Evolutionary conservation across 2,113 vertebrate species (phyloP), one percentile per base, ranked within the genome.

Genomic region (Corvus moneduloides): DNA sequence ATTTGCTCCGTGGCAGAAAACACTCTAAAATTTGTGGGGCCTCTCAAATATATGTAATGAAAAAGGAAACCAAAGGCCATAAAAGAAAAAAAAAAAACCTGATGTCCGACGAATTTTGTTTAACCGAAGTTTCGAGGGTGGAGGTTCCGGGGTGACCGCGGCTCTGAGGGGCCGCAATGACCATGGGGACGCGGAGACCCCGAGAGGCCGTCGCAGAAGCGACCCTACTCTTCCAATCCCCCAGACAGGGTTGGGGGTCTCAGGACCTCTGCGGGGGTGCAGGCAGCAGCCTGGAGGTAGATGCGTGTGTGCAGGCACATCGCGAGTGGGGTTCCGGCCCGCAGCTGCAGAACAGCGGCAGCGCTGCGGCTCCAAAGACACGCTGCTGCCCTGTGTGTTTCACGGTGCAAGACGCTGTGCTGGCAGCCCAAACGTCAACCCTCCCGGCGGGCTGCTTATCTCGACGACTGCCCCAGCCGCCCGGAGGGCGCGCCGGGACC

Each of bases 171-270:
- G 12, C 14, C 11, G 3, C 3, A 3, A 30, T 3, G 21, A 27
- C 23, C 11, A 0, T 28, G n/a, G 39, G 16, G 5, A 5, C 0
- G 5, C 5, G 1, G 55, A 43, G 11, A 61, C 4, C 5, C 9
- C 4, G 14, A 37, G 28, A 2, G 9, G 10, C 13, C 1, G 4
- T 39, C 2, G 3, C 56, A 54, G n/a, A 43, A 39, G 35, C 0
- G 1, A 46, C 24, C 8, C 2, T 4, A 5, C 21, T 32, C 17
- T 24, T 35, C 5, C 28, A 7, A 5, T 3, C 2, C 23, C 5
- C 0, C 3, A 4, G 18, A 4, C n/a, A 12, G 28, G 22, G 9
- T 1, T 8, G 9, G 6, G 16, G 35, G 6, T 4, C 16, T 37
- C 37, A 6, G 54, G 13, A 10, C 3, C 13, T 16, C 16, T 7